Conservation (phyloP, 2,113 vertebrate genomes). For the Dascyllus trimaculatus region DNA sequence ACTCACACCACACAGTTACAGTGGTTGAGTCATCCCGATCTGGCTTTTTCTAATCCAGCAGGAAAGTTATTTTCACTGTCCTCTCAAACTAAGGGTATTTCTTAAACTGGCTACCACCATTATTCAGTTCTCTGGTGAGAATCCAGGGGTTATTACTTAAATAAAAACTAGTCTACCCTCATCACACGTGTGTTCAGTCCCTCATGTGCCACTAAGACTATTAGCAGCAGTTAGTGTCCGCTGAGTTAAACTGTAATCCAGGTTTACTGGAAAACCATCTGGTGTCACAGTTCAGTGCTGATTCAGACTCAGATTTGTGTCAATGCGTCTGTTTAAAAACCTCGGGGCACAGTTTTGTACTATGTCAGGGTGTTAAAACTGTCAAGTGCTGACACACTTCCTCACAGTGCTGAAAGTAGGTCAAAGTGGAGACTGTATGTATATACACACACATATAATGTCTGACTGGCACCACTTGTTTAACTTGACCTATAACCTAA, state of each 20-base stretch:
- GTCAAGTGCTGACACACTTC: not conserved
- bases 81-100: not conserved
- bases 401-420: conserved; percentile 15
- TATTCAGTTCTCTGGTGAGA: not conserved
- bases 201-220: too few relatives aligned
- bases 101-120: too few relatives aligned
- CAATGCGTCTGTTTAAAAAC: not conserved
- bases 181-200: too few relatives aligned
- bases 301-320: not conserved
- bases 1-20: not conserved
- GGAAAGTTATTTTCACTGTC: too few relatives aligned
- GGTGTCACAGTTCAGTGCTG: not conserved
- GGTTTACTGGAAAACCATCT: conserved; percentile 18
- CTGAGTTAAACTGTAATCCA: conserved; percentile 17
- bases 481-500: conserved; percentile 11
- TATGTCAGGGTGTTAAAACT: not conserved
- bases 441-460: too few relatives aligned
- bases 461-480: not conserved
- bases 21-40: conserved; percentile 7
- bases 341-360: too few relatives aligned
- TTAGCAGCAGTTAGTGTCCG: not conserved
- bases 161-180: too few relatives aligned
- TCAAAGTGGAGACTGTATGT: conserved; percentile 14
- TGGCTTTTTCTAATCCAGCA: too few relatives aligned
- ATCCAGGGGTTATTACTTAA: not conserved